These are phyloP conservation scores for Chloromyia formosa DNA, from an alignment of 2,888 invertebrate genomes.

Conservation along the genomic window DNA sequence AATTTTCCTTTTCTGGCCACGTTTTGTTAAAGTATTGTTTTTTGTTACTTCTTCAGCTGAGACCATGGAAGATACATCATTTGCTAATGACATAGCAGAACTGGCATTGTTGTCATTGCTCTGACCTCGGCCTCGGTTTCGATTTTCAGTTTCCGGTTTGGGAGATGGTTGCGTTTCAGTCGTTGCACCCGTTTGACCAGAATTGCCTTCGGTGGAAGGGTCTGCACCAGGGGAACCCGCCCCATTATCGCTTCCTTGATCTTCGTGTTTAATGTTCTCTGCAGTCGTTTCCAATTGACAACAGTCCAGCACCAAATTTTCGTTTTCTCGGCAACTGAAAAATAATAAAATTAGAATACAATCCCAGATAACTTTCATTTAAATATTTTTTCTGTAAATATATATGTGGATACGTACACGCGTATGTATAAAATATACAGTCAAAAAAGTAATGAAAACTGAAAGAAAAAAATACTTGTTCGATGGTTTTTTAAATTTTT, in stretches of 20 bases:
- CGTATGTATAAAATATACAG: too few species aligned
- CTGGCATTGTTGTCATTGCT: conserved; percentile 51
- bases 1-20: conserved; percentile 71
- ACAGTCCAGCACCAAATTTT: conserved; percentile 91
- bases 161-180: conserved; percentile 64
- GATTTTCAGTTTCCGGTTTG: conserved; percentile 61
- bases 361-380: too few species aligned
- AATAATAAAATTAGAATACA: too few species aligned
- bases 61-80: conserved; percentile 57
- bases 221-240: conserved; percentile 90
- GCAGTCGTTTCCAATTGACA: conserved; percentile 89
- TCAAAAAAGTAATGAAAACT: too few species aligned
- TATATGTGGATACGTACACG: too few species aligned
- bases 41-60: conserved; percentile 58
- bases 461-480: too few species aligned
- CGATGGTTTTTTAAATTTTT: too few species aligned
- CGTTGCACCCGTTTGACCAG: conserved; percentile 61
- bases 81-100: conserved; percentile 48
- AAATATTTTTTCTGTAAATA: too few species aligned
- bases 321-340: conserved; percentile 72
- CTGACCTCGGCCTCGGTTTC: conserved; percentile 57
- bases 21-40: conserved; percentile 58
- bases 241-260: conserved; percentile 77
- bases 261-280: conserved; percentile 82
- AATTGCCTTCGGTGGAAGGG: conserved; percentile 66